phyloP scores from a whole-genome alignment of 1,140 invertebrate genomes.

The Rhizoglyphus robini region DNA sequence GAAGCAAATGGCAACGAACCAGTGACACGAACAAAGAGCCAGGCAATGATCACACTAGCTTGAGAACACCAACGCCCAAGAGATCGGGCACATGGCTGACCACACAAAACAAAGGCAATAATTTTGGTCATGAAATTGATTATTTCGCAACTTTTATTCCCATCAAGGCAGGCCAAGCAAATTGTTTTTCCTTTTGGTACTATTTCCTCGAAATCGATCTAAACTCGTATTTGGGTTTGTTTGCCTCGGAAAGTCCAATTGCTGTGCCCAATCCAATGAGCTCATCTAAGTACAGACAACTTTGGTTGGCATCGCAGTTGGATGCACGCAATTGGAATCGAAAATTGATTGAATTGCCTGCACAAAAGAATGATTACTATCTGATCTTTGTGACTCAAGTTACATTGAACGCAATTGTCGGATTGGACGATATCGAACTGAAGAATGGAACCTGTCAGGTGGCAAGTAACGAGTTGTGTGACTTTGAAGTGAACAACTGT shows the following conservation, averaged over 20 bases:
- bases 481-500: constrained; percentile 11
- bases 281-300: background rate
- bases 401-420: background rate
- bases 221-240: background rate
- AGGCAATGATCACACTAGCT: background rate
- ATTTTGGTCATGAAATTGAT: background rate
- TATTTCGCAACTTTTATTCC: background rate
- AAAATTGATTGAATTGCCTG: background rate
- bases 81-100: background rate
- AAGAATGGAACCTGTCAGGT: background rate
- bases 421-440: background rate
- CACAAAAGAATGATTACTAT: background rate
- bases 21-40: background rate
- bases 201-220: background rate
- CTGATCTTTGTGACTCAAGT: background rate
- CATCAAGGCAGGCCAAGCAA: background rate
- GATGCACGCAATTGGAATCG: background rate
- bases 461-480: background rate
- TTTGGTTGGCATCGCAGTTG: background rate
- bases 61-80: background rate
- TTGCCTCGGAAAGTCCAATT: background rate
- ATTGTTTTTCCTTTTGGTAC: constrained; percentile 14
- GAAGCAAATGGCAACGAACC: background rate
- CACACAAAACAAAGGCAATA: background rate
- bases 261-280: background rate